Evolutionary conservation across 2,888 invertebrate genomes (phyloP), one percentile per base, ranked within the genome.

Genomic region (Acleris emargana): DNA sequence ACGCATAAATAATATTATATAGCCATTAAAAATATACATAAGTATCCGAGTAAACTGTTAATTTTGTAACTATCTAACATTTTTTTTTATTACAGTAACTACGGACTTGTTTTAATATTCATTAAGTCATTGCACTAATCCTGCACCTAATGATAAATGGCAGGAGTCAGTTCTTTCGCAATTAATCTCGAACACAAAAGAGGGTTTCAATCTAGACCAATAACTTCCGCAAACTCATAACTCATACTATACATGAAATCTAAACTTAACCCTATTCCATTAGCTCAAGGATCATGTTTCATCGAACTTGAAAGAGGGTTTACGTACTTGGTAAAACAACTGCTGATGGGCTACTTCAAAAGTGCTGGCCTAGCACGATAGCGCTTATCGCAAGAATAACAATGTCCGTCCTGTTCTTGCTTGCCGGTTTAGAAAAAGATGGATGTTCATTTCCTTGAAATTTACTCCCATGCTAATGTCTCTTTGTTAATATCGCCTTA

Each of bases 161-260:
- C 45, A n/a, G 17, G 45, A 45, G 45, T 17, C 45, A 45, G n/a
- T 45, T 45, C 45, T 45, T 45, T 17, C 17, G 17, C 45, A 45
- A 45, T 45, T 45, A 45, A 45, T 45, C 45, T 45, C 16, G 16
- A 45, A 45, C 45, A 45, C 45, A 45, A 45, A 45, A 45, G 45
- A 45, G 45, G n/a, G 17, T 45, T 45, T 45, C 45, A n/a, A 45
- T 45, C 17, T 45, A 7, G 17, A 45, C 17, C 16, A 17, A 17
- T 45, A 1, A 45, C 45, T 45, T 45, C 7, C n/a, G 6, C 45
- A 45, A 45, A 45, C 16, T 45, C 45, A 45, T 17, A 45, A 17
- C 45, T 45, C 16, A n/a, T 3, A 1, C 17, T 17, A 17, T 17
- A n/a, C 0, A n/a, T 16, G 6, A 0, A 17, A 2, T n/a, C 45